Conservation (phyloP, 2,113 vertebrate species). For the Takifugu flavidus region DNA sequence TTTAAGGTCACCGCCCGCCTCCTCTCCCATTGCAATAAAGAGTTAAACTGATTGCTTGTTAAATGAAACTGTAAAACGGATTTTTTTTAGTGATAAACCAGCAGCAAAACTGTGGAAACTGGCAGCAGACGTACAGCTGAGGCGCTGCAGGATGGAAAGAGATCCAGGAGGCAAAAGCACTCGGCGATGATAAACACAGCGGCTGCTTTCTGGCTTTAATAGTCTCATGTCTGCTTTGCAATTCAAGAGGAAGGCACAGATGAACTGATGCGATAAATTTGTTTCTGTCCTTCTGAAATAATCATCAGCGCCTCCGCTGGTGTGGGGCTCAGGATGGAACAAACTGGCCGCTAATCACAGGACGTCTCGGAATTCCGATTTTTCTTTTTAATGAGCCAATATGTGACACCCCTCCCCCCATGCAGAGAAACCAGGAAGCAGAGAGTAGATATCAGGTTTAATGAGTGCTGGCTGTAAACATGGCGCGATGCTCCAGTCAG, state of each 20-base stretch:
- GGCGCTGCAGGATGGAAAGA: slow-evolving; percentile 68
- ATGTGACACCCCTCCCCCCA: slow-evolving; percentile 52
- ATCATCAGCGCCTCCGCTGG: slow-evolving; percentile 21
- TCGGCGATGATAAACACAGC: slow-evolving; percentile 58
- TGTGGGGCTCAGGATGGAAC: slow-evolving; percentile 35
- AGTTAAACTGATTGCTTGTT: slow-evolving; percentile 12
- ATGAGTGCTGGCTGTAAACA: slow-evolving; percentile 18
- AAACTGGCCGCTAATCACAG: slow-evolving; percentile 48
- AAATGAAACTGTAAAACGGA: slow-evolving; percentile 46
- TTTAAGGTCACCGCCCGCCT: no score
- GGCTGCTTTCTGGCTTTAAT: slow-evolving; percentile 34
- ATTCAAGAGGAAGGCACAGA: slow-evolving; percentile 23
- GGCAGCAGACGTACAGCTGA: slow-evolving; percentile 49
- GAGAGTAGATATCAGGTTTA: slow-evolving; percentile 4
- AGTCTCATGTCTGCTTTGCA: slow-evolving; percentile 31
- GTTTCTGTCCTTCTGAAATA: slow-evolving; percentile 34
- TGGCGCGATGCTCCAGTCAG: not conserved
- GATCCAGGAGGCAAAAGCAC: slow-evolving; percentile 50
- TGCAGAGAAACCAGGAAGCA: slow-evolving; percentile 43
- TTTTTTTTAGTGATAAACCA: slow-evolving; percentile 21
- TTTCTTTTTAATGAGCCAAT: slow-evolving; percentile 49
- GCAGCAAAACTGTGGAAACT: slow-evolving; percentile 69
- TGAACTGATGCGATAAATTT: slow-evolving; percentile 32
- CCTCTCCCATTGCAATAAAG: no score
- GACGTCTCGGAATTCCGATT: not conserved